A percentile compares a stretch with the other conserved stretches of the same genome.
Conservation (phyloP, 2,113 vertebrate genomes). For the Ia io region DNA sequence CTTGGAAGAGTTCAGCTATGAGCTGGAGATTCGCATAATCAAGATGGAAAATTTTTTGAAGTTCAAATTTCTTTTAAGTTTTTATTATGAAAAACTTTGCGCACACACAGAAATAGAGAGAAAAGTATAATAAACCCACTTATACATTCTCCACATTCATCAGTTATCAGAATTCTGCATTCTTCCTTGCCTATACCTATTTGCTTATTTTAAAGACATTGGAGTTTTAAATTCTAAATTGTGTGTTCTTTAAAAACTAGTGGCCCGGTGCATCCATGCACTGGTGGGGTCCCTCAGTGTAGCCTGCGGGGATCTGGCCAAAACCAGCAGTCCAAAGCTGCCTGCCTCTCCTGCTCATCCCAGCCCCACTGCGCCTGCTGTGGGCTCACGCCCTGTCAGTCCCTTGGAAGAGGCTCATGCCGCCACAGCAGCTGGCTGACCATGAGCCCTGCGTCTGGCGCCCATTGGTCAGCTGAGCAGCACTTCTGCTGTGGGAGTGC, state of each 20-base stretch:
- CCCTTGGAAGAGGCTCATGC: too few relatives aligned
- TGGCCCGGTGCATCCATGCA: too few relatives aligned
- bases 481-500: too few relatives aligned
- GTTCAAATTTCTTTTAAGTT: background rate
- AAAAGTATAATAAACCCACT: background rate
- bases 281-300: too few relatives aligned
- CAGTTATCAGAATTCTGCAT: background rate
- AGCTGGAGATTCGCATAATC: background rate
- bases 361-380: too few relatives aligned
- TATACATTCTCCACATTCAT: background rate
- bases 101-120: background rate
- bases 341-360: too few relatives aligned
- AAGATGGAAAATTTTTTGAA: background rate
- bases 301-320: too few relatives aligned
- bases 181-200: background rate
- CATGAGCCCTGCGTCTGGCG: too few relatives aligned
- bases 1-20: background rate
- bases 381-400: too few relatives aligned
- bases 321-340: too few relatives aligned
- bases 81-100: background rate
- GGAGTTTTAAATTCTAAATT: background rate
- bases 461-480: too few relatives aligned
- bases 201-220: background rate
- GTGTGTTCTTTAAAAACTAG: background rate
- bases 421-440: too few relatives aligned